Evolutionary conservation across 2,888 invertebrate genomes (phyloP).

Genomic region (Drosophila parthenogenetica): DNA sequence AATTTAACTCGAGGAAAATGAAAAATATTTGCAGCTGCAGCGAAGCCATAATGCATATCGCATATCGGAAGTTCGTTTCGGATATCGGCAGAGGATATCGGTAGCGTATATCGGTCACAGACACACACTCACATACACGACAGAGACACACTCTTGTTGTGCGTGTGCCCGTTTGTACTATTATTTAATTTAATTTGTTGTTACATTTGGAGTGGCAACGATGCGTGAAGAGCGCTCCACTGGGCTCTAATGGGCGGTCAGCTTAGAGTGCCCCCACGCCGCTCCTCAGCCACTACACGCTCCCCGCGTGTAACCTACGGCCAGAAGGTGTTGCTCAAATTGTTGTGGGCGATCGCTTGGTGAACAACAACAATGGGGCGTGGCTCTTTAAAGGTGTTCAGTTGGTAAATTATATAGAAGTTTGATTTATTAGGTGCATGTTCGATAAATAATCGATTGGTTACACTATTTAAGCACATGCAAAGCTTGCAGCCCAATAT

Average conservation of each 20-base stretch:
- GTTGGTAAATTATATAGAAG: background rate
- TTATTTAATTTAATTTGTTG: slow-evolving; percentile 79
- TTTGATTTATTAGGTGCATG: no score
- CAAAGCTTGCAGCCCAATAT: no score
- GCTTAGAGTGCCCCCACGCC: slow-evolving; percentile 2
- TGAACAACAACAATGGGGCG: slow-evolving; percentile 56
- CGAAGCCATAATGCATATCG: slow-evolving; percentile 18
- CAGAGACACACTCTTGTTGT: slow-evolving; percentile 8
- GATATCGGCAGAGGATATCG: slow-evolving; percentile 20
- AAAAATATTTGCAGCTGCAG: slow-evolving; percentile 11
- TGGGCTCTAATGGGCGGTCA: slow-evolving; percentile 53
- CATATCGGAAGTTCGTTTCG: slow-evolving; percentile 38
- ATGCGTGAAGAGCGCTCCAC: slow-evolving; percentile 70
- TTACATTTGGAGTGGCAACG: slow-evolving; percentile 69
- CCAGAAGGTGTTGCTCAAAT: slow-evolving; percentile 72
- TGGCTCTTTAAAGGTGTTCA: slow-evolving; percentile 12
- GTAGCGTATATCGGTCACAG: background rate
- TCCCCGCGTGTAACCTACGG: slow-evolving; percentile 3
- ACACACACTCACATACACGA: background rate
- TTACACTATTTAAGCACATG: no score
- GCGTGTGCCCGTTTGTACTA: slow-evolving; percentile 60
- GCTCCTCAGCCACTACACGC: slow-evolving; percentile 5
- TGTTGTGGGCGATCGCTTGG: slow-evolving; percentile 52
- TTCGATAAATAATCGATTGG: background rate
- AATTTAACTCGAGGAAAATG: background rate